Evolutionary conservation across 2,888 invertebrate genomes (phyloP).

Genomic region (Chaetogeoica ovagalla): DNA sequence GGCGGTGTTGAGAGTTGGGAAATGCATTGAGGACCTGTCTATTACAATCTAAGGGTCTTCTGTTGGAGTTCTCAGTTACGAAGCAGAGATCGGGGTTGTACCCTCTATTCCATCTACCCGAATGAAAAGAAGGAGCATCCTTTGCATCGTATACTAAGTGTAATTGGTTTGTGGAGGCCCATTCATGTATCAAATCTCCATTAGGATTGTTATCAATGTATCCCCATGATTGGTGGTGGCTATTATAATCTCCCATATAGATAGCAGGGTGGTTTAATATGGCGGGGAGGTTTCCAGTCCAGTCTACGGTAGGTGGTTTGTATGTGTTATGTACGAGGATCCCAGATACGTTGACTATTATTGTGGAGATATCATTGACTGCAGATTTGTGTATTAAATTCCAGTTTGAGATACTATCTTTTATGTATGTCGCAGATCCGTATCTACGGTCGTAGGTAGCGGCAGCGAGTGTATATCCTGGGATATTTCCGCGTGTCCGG

Average conservation of each 20-base stretch:
- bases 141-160: background rate
- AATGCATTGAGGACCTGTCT: background rate
- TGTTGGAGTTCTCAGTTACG: background rate
- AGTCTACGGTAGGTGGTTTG: background rate
- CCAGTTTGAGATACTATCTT: background rate
- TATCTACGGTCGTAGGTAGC: background rate
- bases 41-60: background rate
- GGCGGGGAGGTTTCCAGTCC: background rate
- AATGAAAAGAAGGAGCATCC: background rate
- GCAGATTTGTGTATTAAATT: background rate
- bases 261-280: background rate
- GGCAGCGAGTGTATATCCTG: slow-evolving; percentile 1
- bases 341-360: background rate
- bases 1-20: background rate
- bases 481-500: background rate
- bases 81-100: slow-evolving; percentile 8
- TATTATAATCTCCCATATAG: background rate
- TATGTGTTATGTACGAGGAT: background rate
- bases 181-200: background rate
- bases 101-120: background rate
- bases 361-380: background rate
- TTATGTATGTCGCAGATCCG: background rate
- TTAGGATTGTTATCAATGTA: background rate
- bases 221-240: slow-evolving; percentile 5
- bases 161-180: background rate